Evolutionary conservation across 2,797 vertebrate species (phyloP).

Genomic region (Sebastes dallii): DNA sequence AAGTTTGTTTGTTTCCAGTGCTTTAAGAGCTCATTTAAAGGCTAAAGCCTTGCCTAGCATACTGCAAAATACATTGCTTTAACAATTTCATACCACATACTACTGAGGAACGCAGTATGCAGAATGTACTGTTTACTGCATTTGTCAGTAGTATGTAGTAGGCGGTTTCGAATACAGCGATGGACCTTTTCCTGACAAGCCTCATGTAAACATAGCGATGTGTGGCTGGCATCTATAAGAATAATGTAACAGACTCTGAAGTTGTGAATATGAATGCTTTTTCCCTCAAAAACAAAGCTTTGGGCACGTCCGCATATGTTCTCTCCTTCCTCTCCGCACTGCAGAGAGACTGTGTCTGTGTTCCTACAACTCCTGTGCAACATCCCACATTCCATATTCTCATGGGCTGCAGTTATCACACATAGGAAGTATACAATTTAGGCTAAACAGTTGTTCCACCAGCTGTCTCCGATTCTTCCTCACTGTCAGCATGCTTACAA

Average conservation of each 20-base stretch:
- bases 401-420: slow-evolving; percentile 42
- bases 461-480: slow-evolving; percentile 50
- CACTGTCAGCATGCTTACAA: slow-evolving; percentile 56
- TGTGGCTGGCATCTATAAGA: background rate
- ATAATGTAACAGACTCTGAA: background rate
- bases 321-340: slow-evolving; percentile 15
- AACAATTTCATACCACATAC: too few relatives aligned
- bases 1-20: too few relatives aligned
- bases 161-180: too few relatives aligned
- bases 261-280: background rate
- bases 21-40: too few relatives aligned
- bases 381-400: slow-evolving; percentile 42
- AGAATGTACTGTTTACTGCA: too few relatives aligned
- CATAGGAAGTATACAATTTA: slow-evolving; percentile 59
- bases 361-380: slow-evolving; percentile 39
- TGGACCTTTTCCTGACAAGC: background rate
- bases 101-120: too few relatives aligned
- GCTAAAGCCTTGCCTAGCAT: too few relatives aligned
- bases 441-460: slow-evolving; percentile 62
- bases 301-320: background rate
- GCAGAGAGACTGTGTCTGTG: slow-evolving; percentile 27
- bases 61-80: too few relatives aligned
- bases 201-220: background rate
- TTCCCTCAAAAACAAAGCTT: background rate
- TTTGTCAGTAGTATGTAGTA: too few relatives aligned